Conservation (phyloP, 2,113 vertebrate species). For the Chamaea fasciata region DNA sequence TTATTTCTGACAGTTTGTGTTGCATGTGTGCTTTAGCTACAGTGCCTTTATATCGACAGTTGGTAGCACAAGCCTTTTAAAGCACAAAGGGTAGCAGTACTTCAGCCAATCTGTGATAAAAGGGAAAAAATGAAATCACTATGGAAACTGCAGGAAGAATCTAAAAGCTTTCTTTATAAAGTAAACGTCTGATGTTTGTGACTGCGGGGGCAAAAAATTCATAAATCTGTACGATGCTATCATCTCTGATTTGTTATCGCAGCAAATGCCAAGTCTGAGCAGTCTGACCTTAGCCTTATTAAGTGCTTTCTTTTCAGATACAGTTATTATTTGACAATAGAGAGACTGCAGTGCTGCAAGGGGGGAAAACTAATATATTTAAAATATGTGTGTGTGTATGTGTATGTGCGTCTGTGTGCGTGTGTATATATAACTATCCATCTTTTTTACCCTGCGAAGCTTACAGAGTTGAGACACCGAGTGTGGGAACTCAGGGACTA, state of each 20-base stretch:
- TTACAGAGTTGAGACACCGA: slow-evolving; percentile 15
- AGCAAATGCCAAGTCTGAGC: slow-evolving; percentile 72
- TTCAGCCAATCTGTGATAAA: slow-evolving; percentile 84
- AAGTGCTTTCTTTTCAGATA: slow-evolving; percentile 68
- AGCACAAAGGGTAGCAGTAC: slow-evolving; percentile 76
- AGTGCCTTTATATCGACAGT: slow-evolving; percentile 72
- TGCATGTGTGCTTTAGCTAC: slow-evolving; percentile 64
- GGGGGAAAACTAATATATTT: slow-evolving; percentile 64
- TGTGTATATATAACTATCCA: slow-evolving; percentile 24
- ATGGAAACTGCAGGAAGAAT: slow-evolving; percentile 85
- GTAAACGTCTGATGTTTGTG: slow-evolving; percentile 83
- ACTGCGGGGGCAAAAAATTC: slow-evolving; percentile 77
- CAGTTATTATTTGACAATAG: slow-evolving; percentile 70
- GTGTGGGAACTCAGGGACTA: slow-evolving; percentile 56
- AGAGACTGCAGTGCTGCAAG: slow-evolving; percentile 57
- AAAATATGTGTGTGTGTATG: slow-evolving; percentile 6
- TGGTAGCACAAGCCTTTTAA: slow-evolving; percentile 78
- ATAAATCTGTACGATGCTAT: slow-evolving; percentile 79
- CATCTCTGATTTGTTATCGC: slow-evolving; percentile 77
- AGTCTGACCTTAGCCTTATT: slow-evolving; percentile 76
- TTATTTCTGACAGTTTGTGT: slow-evolving; percentile 70
- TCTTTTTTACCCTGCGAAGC: neutral
- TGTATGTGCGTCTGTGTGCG: neutral
- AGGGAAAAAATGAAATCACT: slow-evolving; percentile 81
- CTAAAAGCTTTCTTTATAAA: slow-evolving; percentile 83